Conservation (phyloP, 1,140 invertebrate species). For the Drosophila orosa region DNA sequence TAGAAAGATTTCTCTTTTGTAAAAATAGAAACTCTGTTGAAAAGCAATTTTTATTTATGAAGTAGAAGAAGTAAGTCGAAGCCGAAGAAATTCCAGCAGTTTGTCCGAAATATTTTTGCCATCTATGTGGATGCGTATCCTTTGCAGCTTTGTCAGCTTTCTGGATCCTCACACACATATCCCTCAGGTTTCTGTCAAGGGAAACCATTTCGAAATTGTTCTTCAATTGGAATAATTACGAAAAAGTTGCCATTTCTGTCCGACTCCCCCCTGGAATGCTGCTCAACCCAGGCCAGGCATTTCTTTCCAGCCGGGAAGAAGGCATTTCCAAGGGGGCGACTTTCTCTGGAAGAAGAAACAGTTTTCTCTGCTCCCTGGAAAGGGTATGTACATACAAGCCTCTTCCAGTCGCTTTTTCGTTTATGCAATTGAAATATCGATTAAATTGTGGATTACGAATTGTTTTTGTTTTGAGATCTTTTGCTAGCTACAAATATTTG, state of each 20-base stretch:
- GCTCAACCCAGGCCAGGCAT: background rate
- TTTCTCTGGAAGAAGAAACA: background rate
- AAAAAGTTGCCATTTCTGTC: background rate
- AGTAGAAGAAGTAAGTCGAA: slow-evolving; percentile 11
- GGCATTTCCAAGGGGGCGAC: background rate
- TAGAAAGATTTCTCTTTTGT: slow-evolving; percentile 12
- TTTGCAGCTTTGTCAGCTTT: background rate
- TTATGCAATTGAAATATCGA: slow-evolving; percentile 3
- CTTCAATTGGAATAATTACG: background rate
- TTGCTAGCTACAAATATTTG: slow-evolving; percentile 30
- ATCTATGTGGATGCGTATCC: background rate
- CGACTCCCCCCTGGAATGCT: background rate
- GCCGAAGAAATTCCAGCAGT: slow-evolving; percentile 31
- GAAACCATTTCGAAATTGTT: slow-evolving; percentile 19
- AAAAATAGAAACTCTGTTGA: slow-evolving; percentile 34
- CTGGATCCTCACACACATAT: slow-evolving; percentile 3
- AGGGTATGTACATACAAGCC: background rate
- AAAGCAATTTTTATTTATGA: slow-evolving; percentile 5
- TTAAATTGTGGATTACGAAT: background rate
- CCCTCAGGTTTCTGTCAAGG: background rate
- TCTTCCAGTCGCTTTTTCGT: background rate
- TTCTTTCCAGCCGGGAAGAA: background rate
- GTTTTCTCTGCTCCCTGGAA: background rate
- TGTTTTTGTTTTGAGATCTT: slow-evolving; percentile 42
- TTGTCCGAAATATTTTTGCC: slow-evolving; percentile 38